Evolutionary conservation across 2,113 vertebrate genomes (phyloP), one percentile per base, ranked within the genome.

Genomic region (Urocynchramus pylzowi): DNA sequence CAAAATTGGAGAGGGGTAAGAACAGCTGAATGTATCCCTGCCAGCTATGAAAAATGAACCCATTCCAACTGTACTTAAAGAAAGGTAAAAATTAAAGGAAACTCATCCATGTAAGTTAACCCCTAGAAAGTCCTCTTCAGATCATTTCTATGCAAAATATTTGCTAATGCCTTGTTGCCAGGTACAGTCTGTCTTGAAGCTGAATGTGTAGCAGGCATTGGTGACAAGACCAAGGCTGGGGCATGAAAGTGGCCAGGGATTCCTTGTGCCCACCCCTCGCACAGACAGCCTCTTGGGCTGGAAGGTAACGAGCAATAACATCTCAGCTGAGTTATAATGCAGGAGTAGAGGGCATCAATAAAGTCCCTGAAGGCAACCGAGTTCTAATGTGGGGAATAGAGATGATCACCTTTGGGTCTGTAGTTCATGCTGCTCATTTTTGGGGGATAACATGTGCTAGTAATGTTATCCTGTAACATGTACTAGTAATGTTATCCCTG

Each of bases 371-470:
- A 41, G 42, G n/a, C 52, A 78, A n/a, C 28, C 0, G 4, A 41
- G 24, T n/a, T 73, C 10, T 9, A 61, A 39, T 2, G 19, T 1
- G 11, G 52, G 35, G 44, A 73, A 22, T 2, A 19, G 45, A 47
- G 7, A 10, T 24, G 23, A 22, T 28, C 30, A 28, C 74, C 23
- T 67, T 19, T n/a, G 37, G 37, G 54, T 22, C 57, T 20, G 16
- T 11, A 45, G 11, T 16, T 84, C 18, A 71, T 4, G 7, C 10
- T 26, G 13, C 44, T 47, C 4, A 2, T 13, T 53, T 68, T 33
- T 3, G 2, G 2, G 16, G 10, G 2, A 23, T n/a, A 30, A 61
- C 7, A 1, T 1, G 13, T 30, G 2, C 28, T 7, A 28, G 28
- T 16, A 2, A 23, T 8, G 42, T n/a, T n/a, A n/a, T n/a, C n/a